These are phyloP conservation scores for Seriola rivoliana DNA, from an alignment of 2,113 vertebrate species.

Conservation along the genomic window DNA sequence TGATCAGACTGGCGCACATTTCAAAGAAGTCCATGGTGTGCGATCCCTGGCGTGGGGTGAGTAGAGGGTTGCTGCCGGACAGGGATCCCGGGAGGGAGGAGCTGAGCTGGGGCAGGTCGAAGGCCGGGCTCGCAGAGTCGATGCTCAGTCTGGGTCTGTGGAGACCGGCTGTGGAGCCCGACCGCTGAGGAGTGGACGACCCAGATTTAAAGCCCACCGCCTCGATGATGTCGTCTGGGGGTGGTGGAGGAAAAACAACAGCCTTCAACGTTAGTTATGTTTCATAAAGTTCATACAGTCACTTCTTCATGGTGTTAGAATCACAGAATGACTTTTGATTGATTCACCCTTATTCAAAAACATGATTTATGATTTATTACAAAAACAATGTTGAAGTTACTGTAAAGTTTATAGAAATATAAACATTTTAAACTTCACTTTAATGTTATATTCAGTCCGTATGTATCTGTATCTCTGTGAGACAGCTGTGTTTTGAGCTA, in stretches of 20 bases:
- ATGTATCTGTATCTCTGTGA: neutral
- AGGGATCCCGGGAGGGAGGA: slow-evolving; percentile 91
- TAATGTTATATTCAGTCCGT: too few species aligned
- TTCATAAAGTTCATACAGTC: neutral
- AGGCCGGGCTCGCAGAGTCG: slow-evolving; percentile 83
- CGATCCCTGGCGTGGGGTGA: slow-evolving; percentile 90
- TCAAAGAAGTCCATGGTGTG: slow-evolving; percentile 99
- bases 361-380: too few species aligned
- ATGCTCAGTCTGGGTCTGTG: slow-evolving; percentile 93
- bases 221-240: slow-evolving; percentile 91
- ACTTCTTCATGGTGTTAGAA: neutral
- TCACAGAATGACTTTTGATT: neutral
- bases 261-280: neutral
- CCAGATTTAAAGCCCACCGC: slow-evolving; percentile 89
- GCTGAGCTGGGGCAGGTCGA: slow-evolving; percentile 86
- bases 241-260: slow-evolving; percentile 1
- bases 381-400: too few species aligned
- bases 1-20: slow-evolving; percentile 99
- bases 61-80: slow-evolving; percentile 83
- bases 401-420: neutral
- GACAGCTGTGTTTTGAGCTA: neutral
- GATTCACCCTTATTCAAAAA: too few species aligned
- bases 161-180: slow-evolving; percentile 91
- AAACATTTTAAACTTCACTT: neutral
- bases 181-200: slow-evolving; percentile 94